A percentile compares a stretch with the other conserved stretches of the same genome.
Evolutionary conservation across 2,888 invertebrate genomes (phyloP).

Genomic region (Nomada lathburiana): DNA sequence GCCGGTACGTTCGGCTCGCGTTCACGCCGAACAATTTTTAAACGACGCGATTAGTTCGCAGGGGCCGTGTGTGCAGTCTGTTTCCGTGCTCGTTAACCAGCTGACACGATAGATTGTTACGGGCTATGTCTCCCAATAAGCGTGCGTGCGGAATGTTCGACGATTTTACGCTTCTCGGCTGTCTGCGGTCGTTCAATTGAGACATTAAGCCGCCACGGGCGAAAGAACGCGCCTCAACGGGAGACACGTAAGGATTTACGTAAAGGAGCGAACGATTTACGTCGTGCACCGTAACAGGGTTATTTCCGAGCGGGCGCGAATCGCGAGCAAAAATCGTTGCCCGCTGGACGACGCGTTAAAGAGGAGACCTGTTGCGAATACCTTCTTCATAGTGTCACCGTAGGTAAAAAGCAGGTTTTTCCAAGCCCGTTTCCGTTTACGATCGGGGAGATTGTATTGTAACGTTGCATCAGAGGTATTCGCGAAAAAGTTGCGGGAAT

Average conservation of each 20-base stretch:
- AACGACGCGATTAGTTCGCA: conserved; percentile 53
- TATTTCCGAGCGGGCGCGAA: conserved; percentile 9
- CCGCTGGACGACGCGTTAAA: not conserved
- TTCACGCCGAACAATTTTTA: conserved; percentile 57
- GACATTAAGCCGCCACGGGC: conserved; percentile 21
- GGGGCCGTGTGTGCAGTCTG: conserved; percentile 18
- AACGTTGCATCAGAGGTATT: conserved; percentile 44
- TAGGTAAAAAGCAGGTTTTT: conserved; percentile 67
- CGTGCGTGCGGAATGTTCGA: conserved; percentile 6
- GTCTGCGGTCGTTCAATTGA: conserved; percentile 16
- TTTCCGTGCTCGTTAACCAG: conserved; percentile 54
- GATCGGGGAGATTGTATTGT: conserved; percentile 19
- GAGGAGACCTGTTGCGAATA: conserved; percentile 43
- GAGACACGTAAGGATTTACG: conserved; percentile 25
- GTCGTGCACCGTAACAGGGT: conserved; percentile 4
- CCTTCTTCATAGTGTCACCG: conserved; percentile 48
- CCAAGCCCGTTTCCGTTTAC: conserved; percentile 65
- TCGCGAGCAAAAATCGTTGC: conserved; percentile 35
- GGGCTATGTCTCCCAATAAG: conserved; percentile 38
- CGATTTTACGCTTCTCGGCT: conserved; percentile 12
- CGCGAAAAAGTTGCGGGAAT: conserved; percentile 24
- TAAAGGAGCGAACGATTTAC: conserved; percentile 14
- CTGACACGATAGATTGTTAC: conserved; percentile 20
- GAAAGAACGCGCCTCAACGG: conserved; percentile 17
- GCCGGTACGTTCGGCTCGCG: not conserved